A percentile compares a stretch with the other conserved stretches of the same genome.
These are phyloP conservation scores for Ormyrus thymus DNA, from an alignment of 2,888 invertebrate species.

Conservation along the genomic window DNA sequence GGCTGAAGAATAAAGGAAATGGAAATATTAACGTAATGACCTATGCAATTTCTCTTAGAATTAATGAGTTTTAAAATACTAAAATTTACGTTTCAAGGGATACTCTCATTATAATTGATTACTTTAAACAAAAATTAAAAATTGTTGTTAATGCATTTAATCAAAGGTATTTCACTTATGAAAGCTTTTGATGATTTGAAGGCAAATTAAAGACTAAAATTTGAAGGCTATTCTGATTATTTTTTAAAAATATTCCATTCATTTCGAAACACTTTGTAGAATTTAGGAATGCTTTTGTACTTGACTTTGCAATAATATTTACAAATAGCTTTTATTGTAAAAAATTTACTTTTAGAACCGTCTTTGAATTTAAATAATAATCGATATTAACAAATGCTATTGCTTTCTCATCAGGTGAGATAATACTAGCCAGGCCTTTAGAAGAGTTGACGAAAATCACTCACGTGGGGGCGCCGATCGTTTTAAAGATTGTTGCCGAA, in stretches of 20 bases:
- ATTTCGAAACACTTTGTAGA: too few species aligned
- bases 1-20: constrained; percentile 43
- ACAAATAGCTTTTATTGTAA: too few species aligned
- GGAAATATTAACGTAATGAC: constrained; percentile 46
- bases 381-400: neutral
- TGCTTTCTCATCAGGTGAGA: constrained; percentile 78
- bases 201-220: too few species aligned
- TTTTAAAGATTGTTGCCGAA: constrained; percentile 90
- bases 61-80: constrained; percentile 36
- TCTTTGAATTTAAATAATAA: neutral
- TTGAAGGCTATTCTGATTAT: too few species aligned
- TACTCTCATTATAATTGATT: neutral
- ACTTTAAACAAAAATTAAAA: neutral
- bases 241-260: too few species aligned
- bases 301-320: too few species aligned
- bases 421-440: constrained; percentile 83
- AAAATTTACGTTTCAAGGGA: neutral
- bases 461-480: constrained; percentile 88
- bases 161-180: too few species aligned
- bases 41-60: neutral
- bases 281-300: too few species aligned
- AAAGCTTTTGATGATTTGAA: too few species aligned
- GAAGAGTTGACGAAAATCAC: constrained; percentile 88
- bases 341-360: too few species aligned
- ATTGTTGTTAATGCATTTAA: too few species aligned